A percentile compares a stretch with the other conserved stretches of the same genome.
Conservation (phyloP, 2,888 invertebrate species). For the Drosophila yooni region DNA sequence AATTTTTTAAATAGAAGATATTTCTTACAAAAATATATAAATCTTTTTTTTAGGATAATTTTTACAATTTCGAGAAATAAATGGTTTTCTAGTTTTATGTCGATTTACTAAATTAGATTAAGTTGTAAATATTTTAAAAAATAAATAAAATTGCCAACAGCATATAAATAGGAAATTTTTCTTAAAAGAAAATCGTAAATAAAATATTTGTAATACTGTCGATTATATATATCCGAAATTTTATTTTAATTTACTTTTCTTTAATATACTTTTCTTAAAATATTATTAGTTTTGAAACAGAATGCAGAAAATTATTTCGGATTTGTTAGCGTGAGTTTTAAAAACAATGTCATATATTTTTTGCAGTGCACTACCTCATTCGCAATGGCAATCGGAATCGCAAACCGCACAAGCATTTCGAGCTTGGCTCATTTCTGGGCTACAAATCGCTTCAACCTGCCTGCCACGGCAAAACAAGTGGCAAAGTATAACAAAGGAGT, state of each 20-base stretch:
- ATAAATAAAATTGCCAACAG: background rate
- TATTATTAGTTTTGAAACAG: background rate
- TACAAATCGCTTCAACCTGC: conserved; percentile 65
- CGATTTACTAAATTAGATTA: background rate
- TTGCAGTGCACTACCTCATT: conserved; percentile 8
- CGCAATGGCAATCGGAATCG: conserved; percentile 53
- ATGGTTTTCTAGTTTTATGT: fast-evolving
- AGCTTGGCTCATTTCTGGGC: conserved; percentile 44
- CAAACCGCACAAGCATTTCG: conserved; percentile 12
- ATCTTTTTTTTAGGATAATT: too few relatives aligned
- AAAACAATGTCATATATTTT: background rate
- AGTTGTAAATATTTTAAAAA: background rate
- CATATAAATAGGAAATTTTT: background rate
- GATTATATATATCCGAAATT: background rate
- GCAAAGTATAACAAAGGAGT: conserved; percentile 62
- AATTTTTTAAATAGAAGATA: background rate
- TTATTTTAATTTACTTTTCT: background rate
- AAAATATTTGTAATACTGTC: background rate
- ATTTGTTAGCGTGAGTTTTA: background rate
- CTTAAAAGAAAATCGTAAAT: background rate
- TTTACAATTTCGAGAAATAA: fast-evolving
- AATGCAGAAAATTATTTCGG: background rate
- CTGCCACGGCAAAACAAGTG: conserved; percentile 57
- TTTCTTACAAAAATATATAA: background rate
- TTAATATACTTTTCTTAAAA: background rate